Conservation (phyloP, 2,797 vertebrate species). For the Furcifer pardalis region DNA sequence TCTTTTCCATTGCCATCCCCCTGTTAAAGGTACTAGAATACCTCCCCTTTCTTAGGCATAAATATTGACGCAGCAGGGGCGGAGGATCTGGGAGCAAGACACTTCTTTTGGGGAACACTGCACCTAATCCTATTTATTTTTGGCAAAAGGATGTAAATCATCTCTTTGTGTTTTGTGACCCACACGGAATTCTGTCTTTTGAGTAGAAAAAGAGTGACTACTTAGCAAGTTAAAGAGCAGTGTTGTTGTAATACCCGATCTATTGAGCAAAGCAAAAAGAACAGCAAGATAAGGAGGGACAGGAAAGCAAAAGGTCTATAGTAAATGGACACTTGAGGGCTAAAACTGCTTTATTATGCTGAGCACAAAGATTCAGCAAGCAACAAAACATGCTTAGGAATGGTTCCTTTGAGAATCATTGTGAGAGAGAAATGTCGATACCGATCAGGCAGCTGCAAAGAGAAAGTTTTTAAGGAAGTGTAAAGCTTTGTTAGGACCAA, state of each 20-base stretch:
- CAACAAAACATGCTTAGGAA: conserved; percentile 19
- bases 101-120: neutral
- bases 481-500: conserved; percentile 10
- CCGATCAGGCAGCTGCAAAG: conserved; percentile 29
- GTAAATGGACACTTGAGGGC: neutral
- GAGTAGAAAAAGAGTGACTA: neutral
- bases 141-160: neutral
- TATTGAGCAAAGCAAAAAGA: neutral
- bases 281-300: neutral
- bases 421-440: conserved; percentile 22
- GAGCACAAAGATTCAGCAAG: conserved; percentile 6
- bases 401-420: neutral
- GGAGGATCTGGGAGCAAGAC: neutral
- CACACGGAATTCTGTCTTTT: neutral
- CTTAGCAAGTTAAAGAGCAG: neutral
- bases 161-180: neutral
- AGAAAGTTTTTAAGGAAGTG: neutral
- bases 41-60: neutral
- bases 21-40: neutral
- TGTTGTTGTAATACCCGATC: neutral
- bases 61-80: neutral
- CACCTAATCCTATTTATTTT: neutral
- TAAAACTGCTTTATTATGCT: conserved; percentile 27
- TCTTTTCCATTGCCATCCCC: neutral
- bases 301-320: conserved; percentile 16